Percentiles rank a stretch among this genome's conserved stretches.
Conservation (phyloP, 2,113 vertebrate species). For the Illadopsis cleaveri region DNA sequence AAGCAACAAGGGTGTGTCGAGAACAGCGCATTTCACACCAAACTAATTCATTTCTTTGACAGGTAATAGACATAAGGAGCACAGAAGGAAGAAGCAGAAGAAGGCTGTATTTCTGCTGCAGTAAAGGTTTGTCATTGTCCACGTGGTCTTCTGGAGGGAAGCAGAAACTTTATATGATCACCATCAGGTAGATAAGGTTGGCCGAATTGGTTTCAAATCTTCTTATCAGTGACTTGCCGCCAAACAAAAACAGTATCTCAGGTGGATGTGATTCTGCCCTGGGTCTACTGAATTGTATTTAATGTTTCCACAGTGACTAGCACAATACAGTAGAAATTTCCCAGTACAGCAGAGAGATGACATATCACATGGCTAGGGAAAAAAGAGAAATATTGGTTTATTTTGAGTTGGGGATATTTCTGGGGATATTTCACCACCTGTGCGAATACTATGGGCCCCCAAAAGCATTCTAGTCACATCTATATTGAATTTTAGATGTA, state of each 20-base stretch:
- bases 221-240: neutral
- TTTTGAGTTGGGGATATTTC: neutral
- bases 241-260: neutral
- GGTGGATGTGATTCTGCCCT: neutral
- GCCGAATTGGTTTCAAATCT: neutral
- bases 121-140: neutral
- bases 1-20: neutral
- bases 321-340: neutral
- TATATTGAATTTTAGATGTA: neutral
- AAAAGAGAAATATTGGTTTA: neutral
- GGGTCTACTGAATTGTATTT: neutral
- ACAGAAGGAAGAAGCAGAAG: neutral
- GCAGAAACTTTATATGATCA: neutral
- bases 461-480: neutral
- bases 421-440: neutral
- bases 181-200: neutral
- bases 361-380: neutral
- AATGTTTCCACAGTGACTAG: neutral
- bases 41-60: neutral
- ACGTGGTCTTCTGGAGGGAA: fast-evolving
- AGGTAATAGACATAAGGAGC: neutral
- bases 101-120: neutral
- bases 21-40: neutral
- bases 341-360: neutral
- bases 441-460: neutral